phyloP scores from a whole-genome alignment of 2,888 invertebrate species.

The Melipona beecheii region DNA sequence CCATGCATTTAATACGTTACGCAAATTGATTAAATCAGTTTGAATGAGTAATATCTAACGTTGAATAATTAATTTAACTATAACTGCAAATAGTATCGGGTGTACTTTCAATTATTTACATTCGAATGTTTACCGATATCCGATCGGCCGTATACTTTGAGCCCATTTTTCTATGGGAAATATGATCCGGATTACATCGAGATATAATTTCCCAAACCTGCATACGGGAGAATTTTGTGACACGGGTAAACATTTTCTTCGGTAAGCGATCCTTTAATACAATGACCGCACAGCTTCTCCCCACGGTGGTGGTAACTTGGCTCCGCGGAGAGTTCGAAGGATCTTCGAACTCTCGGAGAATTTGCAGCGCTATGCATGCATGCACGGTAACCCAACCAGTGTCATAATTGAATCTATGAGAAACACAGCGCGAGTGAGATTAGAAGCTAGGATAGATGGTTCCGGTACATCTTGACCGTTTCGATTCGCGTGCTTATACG shows the following conservation, averaged over 20 bases:
- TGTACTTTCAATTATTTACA: not conserved
- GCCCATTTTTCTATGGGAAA: not conserved
- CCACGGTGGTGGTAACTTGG: slow-evolving; percentile 55
- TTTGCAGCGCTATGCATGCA: slow-evolving; percentile 48
- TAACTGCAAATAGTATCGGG: not conserved
- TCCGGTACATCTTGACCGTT: slow-evolving; percentile 44
- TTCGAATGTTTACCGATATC: too few species aligned
- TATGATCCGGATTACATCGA: not conserved
- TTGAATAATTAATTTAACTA: slow-evolving; percentile 4
- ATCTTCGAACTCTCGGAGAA: slow-evolving; percentile 58
- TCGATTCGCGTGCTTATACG: slow-evolving; percentile 32
- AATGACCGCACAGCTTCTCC: slow-evolving; percentile 51
- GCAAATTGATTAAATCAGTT: not conserved
- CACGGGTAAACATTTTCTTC: slow-evolving; percentile 47
- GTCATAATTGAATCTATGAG: slow-evolving; percentile 63
- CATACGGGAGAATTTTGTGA: not conserved
- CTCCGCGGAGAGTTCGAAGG: slow-evolving; percentile 34
- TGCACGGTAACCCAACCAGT: slow-evolving; percentile 40
- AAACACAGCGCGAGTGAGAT: slow-evolving; percentile 49
- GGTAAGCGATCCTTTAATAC: slow-evolving; percentile 28
- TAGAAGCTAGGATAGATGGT: slow-evolving; percentile 34
- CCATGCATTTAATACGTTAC: not conserved
- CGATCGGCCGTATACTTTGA: not conserved
- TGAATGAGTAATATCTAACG: not conserved
- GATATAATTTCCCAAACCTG: slow-evolving; percentile 1